Conservation (phyloP, 2,113 vertebrate species). For the Oreamnos americanus region DNA sequence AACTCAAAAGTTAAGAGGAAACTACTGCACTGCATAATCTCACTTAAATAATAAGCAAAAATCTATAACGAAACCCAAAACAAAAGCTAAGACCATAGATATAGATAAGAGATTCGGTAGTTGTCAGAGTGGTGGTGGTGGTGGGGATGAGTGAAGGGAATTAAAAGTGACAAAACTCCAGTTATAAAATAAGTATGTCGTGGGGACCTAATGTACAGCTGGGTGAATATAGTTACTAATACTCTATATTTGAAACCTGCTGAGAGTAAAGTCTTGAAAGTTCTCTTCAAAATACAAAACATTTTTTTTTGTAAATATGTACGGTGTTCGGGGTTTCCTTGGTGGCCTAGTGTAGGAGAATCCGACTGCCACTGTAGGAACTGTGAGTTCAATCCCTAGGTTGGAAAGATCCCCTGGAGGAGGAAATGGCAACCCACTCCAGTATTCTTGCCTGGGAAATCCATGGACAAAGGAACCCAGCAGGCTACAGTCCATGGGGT, state of each 20-base stretch:
- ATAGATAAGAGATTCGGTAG: not conserved
- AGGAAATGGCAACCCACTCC: not conserved
- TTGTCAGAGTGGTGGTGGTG: not conserved
- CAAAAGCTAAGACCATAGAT: not conserved
- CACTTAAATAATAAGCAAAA: not conserved
- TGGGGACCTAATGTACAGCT: not conserved
- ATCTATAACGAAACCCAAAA: not conserved
- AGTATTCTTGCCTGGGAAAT: not conserved
- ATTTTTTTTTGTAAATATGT: not conserved
- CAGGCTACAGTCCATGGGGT: not conserved
- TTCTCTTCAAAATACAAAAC: not conserved
- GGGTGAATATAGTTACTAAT: not conserved
- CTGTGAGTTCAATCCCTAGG: not conserved
- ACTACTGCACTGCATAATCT: not conserved
- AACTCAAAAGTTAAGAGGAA: not conserved
- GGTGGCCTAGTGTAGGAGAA: not conserved
- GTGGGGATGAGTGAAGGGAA: not conserved
- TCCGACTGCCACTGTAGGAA: not conserved
- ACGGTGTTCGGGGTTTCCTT: not conserved
- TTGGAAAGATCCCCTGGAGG: not conserved
- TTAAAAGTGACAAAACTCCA: not conserved
- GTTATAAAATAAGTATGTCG: not conserved
- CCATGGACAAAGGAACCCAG: not conserved
- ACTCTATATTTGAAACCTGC: not conserved
- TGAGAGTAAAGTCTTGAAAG: not conserved